Evolutionary conservation across 2,797 vertebrate genomes (phyloP).

Genomic region (Cuculus canorus): DNA sequence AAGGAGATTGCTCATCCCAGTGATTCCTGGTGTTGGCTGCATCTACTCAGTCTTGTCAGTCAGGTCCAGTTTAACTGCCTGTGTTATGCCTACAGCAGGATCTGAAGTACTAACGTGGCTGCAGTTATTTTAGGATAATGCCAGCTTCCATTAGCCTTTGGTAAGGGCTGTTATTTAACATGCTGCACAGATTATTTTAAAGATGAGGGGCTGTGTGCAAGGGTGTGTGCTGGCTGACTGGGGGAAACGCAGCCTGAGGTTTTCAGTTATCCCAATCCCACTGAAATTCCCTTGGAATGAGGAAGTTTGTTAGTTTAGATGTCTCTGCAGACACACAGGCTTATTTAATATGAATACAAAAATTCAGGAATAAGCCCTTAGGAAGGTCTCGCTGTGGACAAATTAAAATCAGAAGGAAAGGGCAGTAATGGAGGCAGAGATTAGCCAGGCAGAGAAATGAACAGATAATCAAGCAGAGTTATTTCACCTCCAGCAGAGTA

Average conservation of each 20-base stretch:
- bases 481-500: constrained; percentile 50
- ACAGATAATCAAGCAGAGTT: constrained; percentile 33
- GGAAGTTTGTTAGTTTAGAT: background rate
- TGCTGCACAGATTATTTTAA: background rate
- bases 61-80: background rate
- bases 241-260: rapidly evolving
- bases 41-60: background rate
- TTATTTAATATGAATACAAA: background rate
- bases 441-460: constrained; percentile 1
- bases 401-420: background rate
- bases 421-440: background rate
- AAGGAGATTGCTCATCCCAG: rapidly evolving
- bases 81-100: background rate
- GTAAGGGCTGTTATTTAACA: background rate
- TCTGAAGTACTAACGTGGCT: background rate
- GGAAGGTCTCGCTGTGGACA: background rate
- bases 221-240: rapidly evolving
- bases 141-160: constrained; percentile 7
- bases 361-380: background rate
- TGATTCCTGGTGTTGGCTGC: background rate
- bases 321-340: background rate
- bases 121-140: constrained; percentile 62
- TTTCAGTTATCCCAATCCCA: background rate
- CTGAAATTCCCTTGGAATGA: background rate
- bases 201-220: rapidly evolving